Evolutionary conservation across 2,888 invertebrate species (phyloP), one percentile per base, ranked within the genome.

Genomic region (Embidobia sp.): DNA sequence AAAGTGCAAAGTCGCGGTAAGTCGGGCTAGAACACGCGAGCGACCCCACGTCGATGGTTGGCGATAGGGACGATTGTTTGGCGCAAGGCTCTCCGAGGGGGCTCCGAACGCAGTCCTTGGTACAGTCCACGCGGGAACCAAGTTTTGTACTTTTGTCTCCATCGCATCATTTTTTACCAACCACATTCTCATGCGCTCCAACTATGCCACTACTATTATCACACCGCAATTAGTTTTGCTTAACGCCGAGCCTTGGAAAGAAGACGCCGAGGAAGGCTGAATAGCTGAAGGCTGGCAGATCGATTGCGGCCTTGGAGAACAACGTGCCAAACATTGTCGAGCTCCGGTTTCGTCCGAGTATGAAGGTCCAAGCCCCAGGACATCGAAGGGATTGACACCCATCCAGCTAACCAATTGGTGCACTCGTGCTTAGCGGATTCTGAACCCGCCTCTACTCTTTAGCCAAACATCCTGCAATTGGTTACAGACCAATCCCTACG

Each of bases 271-370:
- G 42, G 33, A 73, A 48, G 61, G 63, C 40, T 53, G 48, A 35
- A 29, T n/a, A n/a, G 53, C 35, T 35, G 67, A 63, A 69, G 66
- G 61, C 69, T 66, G 31, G 46, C 44, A 33, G 61, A 72, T 77
- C 72, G 77, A 73, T 72, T 35, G 46, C 67, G 77, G 57, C 77
- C 77, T 77, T 77, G 77, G 73, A 61, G 61, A 66, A 66, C 63
- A 51, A 61, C 72, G 77, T 77, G 77, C 72, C 77, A 72, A 72
- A 77, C 66, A 11, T 64, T 16, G 74, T 13, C 29, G 67, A 51
- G 44, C 16, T 42, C 48, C 29, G 10, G 2, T 11, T 16, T 11
- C 15, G n/a, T n/a, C n/a, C n/a, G n/a, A n/a, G n/a, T n/a, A n/a
- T n/a, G n/a, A n/a, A n/a, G n/a, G n/a, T n/a, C n/a, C n/a, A n/a